These are phyloP conservation scores for Thunnus albacares DNA, from an alignment of 2,797 vertebrate species.

Conservation along the genomic window DNA sequence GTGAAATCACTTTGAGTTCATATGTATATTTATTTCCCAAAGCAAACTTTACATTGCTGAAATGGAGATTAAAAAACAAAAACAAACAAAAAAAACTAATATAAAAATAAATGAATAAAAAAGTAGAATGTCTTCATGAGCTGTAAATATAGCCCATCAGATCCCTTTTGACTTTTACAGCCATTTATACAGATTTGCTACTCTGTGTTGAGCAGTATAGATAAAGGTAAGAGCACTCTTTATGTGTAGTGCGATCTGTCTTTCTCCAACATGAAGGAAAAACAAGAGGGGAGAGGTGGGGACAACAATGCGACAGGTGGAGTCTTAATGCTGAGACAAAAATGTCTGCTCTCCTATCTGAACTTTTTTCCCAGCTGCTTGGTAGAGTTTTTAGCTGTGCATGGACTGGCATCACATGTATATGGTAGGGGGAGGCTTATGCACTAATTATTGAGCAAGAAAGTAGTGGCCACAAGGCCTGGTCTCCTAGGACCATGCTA, in stretches of 20 bases:
- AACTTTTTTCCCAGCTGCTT: slow-evolving; percentile 6
- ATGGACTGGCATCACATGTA: neutral
- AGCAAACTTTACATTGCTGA: neutral
- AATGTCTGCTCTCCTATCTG: slow-evolving; percentile 5
- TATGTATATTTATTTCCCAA: slow-evolving; percentile 10
- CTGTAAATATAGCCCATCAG: slow-evolving; percentile 8
- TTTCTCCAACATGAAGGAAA: neutral
- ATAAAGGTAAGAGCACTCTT: slow-evolving; percentile 15
- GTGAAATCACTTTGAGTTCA: slow-evolving; percentile 7
- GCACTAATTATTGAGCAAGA: slow-evolving; percentile 11
- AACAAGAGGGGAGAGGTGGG: neutral
- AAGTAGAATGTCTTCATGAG: slow-evolving; percentile 3
- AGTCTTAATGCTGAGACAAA: slow-evolving; percentile 6
- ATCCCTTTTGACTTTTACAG: slow-evolving; percentile 25
- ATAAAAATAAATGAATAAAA: neutral
- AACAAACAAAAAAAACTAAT: neutral
- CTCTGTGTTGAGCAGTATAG: slow-evolving; percentile 18
- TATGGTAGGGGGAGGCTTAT: neutral
- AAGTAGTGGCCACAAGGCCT: neutral
- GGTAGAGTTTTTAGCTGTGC: neutral
- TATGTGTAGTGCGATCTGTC: neutral
- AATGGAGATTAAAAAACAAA: slow-evolving; percentile 5
- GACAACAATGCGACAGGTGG: slow-evolving; percentile 20
- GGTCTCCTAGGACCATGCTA: slow-evolving; percentile 23
- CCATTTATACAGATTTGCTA: slow-evolving; percentile 22